Evolutionary conservation across 2,888 invertebrate species (phyloP).

Genomic region (Cristatella mucedo): DNA sequence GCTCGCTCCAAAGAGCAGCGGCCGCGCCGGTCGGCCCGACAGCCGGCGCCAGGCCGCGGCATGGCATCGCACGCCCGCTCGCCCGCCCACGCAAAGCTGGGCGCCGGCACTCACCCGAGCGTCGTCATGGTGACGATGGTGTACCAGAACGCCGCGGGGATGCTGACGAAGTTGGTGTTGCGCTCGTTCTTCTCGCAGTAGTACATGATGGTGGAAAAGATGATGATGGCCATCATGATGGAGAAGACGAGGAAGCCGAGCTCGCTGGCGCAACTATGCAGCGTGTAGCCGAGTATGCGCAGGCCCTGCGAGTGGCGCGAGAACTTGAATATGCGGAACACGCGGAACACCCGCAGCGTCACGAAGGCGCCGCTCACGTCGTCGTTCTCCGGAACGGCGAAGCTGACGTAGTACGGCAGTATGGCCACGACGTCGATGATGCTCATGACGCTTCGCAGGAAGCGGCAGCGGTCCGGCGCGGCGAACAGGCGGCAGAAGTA

Average conservation of each 20-base stretch:
- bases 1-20: too few relatives aligned
- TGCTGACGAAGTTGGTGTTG: constrained; percentile 92
- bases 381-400: constrained; percentile 92
- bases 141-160: constrained; percentile 99
- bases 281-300: constrained; percentile 92
- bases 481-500: constrained; percentile 81
- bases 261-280: constrained; percentile 96
- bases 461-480: constrained; percentile 93
- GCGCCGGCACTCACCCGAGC: constrained; percentile 62
- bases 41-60: too few relatives aligned
- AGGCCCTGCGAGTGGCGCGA: constrained; percentile 97
- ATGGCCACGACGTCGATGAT: constrained; percentile 99
- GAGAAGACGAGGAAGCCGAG: constrained; percentile 98
- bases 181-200: constrained; percentile 98
- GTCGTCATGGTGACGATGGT: constrained; percentile 99
- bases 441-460: constrained; percentile 94
- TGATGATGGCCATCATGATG: constrained; percentile 98
- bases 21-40: too few relatives aligned
- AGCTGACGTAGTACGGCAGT: constrained; percentile 92
- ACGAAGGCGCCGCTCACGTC: constrained; percentile 98
- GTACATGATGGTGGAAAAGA: constrained; percentile 99
- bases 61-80: too few relatives aligned
- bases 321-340: constrained; percentile 99
- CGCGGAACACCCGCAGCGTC: constrained; percentile 91
- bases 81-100: too few relatives aligned